Evolutionary conservation across 2,797 vertebrate species (phyloP).

Genomic region (Gambusia yucatana): DNA sequence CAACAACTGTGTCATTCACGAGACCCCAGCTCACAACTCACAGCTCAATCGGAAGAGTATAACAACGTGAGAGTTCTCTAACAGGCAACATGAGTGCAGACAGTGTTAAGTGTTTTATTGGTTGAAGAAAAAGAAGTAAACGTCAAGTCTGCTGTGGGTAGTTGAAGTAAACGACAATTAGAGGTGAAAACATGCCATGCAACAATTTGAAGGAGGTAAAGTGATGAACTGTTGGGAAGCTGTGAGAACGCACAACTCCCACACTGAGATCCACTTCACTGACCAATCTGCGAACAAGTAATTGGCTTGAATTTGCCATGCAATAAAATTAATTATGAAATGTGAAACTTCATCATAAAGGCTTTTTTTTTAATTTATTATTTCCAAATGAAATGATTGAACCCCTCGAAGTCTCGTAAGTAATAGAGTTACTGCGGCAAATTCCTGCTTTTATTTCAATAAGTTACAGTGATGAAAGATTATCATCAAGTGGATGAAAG

Average conservation of each 20-base stretch:
- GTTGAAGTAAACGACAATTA: background rate
- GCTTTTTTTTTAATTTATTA: background rate
- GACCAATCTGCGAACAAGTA: background rate
- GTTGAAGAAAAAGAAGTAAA: background rate
- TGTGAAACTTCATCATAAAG: slow-evolving; percentile 6
- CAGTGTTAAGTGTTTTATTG: background rate
- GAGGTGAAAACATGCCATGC: background rate
- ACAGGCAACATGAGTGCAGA: background rate
- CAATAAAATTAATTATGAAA: slow-evolving; percentile 10
- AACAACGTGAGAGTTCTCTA: background rate
- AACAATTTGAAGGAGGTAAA: background rate
- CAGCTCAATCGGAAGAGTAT: slow-evolving; percentile 2
- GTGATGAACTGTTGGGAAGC: background rate
- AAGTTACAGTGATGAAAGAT: background rate
- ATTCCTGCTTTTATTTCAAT: background rate
- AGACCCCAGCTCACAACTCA: background rate
- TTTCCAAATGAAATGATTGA: background rate
- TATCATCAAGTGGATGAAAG: slow-evolving; percentile 1
- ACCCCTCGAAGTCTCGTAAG: background rate
- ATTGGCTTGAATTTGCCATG: slow-evolving; percentile 4
- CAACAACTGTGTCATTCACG: background rate
- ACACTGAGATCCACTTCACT: slow-evolving; percentile 1
- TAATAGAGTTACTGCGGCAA: background rate
- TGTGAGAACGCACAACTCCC: slow-evolving; percentile 2
- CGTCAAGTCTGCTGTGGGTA: background rate